Percentiles rank a stretch among this genome's conserved stretches.
Evolutionary conservation across 2,797 vertebrate genomes (phyloP).

Genomic region (Mormyrops boulengeri): DNA sequence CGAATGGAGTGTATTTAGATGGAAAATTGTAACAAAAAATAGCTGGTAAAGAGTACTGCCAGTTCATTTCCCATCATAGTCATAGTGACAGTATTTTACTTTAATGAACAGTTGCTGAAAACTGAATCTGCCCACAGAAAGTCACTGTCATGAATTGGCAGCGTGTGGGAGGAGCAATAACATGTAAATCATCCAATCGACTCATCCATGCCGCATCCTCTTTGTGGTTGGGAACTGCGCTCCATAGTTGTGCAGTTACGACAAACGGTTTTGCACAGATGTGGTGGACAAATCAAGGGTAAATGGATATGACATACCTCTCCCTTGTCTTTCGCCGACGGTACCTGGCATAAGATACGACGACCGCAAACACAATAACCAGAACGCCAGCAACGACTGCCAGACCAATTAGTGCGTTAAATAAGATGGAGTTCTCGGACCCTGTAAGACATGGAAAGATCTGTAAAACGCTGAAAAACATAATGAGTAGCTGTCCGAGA

Average conservation of each 20-base stretch:
- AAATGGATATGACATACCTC: conserved; percentile 29
- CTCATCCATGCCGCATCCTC: neutral
- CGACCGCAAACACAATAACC: conserved; percentile 32
- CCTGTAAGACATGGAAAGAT: conserved; percentile 10
- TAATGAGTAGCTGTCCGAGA: neutral
- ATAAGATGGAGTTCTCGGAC: neutral
- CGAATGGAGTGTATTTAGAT: neutral
- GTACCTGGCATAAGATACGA: conserved; percentile 15
- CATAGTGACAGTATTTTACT: neutral
- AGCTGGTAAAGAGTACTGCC: neutral
- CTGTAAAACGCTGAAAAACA: neutral
- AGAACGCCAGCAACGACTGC: conserved; percentile 41
- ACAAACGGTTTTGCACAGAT: neutral
- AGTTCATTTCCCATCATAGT: neutral
- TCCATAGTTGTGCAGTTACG: neutral
- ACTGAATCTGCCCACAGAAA: neutral
- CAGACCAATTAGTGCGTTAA: conserved; percentile 31
- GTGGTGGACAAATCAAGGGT: neutral
- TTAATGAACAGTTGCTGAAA: neutral
- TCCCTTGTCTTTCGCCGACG: conserved; percentile 22
- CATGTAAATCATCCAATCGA: neutral
- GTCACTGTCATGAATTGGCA: neutral
- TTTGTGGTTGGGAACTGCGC: neutral
- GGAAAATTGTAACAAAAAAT: neutral
- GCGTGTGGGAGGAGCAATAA: neutral